These are phyloP conservation scores for Atrichornis clamosus DNA, from an alignment of 2,113 vertebrate genomes.

Conservation along the genomic window DNA sequence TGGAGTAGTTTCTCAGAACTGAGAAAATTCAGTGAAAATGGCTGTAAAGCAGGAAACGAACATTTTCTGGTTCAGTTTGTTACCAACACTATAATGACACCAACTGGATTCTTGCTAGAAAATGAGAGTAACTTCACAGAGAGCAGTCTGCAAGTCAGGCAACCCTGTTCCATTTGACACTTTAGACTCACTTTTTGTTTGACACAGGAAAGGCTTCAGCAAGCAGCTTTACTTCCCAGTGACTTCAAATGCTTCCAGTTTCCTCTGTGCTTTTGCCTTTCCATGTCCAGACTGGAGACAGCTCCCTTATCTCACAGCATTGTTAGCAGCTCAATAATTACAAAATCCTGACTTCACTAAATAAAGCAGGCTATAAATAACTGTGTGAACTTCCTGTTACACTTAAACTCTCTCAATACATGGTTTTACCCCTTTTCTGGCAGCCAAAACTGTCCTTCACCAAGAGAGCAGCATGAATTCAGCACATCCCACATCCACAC, in stretches of 20 bases:
- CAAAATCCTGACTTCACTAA: not conserved
- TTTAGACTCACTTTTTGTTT: not conserved
- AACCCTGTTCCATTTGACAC: not conserved
- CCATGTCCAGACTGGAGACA: not conserved
- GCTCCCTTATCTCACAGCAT: not conserved
- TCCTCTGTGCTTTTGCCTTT: not conserved
- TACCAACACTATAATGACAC: not conserved
- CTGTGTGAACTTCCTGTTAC: not conserved
- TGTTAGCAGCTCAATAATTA: not conserved
- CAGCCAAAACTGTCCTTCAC: not conserved
- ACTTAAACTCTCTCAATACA: not conserved
- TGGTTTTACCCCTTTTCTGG: not conserved
- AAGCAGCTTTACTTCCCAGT: not conserved
- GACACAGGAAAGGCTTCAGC: not conserved
- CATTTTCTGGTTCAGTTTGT: not conserved
- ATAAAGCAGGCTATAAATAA: not conserved
- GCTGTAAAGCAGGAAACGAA: not conserved
- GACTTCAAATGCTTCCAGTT: not conserved
- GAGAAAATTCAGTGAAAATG: not conserved
- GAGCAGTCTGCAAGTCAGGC: not conserved
- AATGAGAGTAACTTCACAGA: not conserved
- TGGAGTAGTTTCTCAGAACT: not conserved
- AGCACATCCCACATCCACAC: not conserved
- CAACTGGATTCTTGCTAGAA: not conserved
- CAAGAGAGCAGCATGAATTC: not conserved